A percentile compares a stretch with the other conserved stretches of the same genome.
phyloP scores from a whole-genome alignment of 2,888 invertebrate species.

The Epirrhoe alternata region DNA sequence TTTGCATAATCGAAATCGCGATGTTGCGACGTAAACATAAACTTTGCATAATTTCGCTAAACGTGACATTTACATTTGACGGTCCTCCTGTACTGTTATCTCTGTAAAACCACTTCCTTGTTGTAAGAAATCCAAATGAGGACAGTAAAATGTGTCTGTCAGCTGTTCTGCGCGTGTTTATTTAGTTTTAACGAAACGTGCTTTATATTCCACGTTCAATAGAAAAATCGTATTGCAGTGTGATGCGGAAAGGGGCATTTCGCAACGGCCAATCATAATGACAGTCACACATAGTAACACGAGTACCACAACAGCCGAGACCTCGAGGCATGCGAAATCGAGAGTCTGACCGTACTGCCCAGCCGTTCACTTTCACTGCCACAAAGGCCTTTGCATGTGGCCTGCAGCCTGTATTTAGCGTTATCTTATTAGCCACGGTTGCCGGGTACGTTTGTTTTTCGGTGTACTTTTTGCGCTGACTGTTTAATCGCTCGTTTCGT shows the following conservation, averaged over 20 bases:
- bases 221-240: constrained; percentile 13
- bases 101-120: constrained; percentile 28
- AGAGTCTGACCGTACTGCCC: constrained; percentile 58
- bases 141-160: constrained; percentile 8
- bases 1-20: constrained; percentile 48
- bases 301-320: constrained; percentile 45
- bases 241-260: constrained; percentile 39
- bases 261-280: constrained; percentile 49
- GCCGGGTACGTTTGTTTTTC: constrained; percentile 51
- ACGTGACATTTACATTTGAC: constrained; percentile 53
- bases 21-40: constrained; percentile 50
- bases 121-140: constrained; percentile 13
- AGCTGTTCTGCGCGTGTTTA: constrained; percentile 25
- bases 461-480: constrained; percentile 48
- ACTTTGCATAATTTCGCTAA: constrained; percentile 51
- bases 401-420: constrained; percentile 48
- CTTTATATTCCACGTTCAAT: constrained; percentile 15
- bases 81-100: constrained; percentile 13
- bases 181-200: constrained; percentile 19
- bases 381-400: constrained; percentile 50
- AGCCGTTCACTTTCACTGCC: constrained; percentile 69
- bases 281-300: constrained; percentile 39
- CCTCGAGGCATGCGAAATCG: constrained; percentile 69
- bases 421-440: constrained; percentile 60
- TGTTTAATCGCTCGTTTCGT: constrained; percentile 37